These are phyloP conservation scores for Synchiropus splendidus DNA, from an alignment of 2,113 vertebrate species.

Conservation along the genomic window DNA sequence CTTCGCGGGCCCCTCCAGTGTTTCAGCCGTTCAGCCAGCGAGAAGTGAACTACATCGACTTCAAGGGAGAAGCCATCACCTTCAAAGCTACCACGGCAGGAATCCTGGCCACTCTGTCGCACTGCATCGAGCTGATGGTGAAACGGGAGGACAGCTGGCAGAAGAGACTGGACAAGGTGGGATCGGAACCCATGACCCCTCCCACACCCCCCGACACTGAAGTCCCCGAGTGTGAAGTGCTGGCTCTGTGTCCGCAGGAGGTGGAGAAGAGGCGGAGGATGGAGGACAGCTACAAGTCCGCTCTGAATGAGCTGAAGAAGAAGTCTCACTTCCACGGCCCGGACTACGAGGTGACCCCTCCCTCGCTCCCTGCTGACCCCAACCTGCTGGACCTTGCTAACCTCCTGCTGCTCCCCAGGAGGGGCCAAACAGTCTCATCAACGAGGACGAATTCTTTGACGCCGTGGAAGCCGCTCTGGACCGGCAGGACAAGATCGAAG, in stretches of 20 bases:
- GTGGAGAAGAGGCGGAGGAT: slow-evolving; percentile 76
- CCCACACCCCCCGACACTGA: too few species aligned
- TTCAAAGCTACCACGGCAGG: slow-evolving; percentile 98
- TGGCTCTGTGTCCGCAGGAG: slow-evolving; percentile 65
- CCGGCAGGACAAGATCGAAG: slow-evolving; percentile 96
- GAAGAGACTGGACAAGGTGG: slow-evolving; percentile 86
- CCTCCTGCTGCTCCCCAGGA: slow-evolving; percentile 62
- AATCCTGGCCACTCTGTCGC: slow-evolving; percentile 90
- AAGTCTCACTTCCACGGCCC: slow-evolving; percentile 95
- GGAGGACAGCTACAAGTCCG: slow-evolving; percentile 84
- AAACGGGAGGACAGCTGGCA: slow-evolving; percentile 96
- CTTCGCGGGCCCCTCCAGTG: too few species aligned
- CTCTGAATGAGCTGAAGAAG: slow-evolving; percentile 84
- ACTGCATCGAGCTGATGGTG: slow-evolving; percentile 97
- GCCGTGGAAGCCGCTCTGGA: slow-evolving; percentile 96
- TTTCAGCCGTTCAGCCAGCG: slow-evolving; percentile 60
- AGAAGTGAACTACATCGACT: slow-evolving; percentile 85
- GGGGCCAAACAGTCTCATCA: slow-evolving; percentile 96
- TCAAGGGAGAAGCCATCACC: slow-evolving; percentile 98
- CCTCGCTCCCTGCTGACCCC: too few species aligned
- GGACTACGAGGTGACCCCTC: slow-evolving; percentile 82
- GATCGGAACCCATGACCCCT: background rate
- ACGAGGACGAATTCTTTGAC: slow-evolving; percentile 97
- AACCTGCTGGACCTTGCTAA: background rate
- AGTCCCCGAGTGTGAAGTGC: background rate